Conservation (phyloP, 2,113 vertebrate species). For the Paradisaea rubra region DNA sequence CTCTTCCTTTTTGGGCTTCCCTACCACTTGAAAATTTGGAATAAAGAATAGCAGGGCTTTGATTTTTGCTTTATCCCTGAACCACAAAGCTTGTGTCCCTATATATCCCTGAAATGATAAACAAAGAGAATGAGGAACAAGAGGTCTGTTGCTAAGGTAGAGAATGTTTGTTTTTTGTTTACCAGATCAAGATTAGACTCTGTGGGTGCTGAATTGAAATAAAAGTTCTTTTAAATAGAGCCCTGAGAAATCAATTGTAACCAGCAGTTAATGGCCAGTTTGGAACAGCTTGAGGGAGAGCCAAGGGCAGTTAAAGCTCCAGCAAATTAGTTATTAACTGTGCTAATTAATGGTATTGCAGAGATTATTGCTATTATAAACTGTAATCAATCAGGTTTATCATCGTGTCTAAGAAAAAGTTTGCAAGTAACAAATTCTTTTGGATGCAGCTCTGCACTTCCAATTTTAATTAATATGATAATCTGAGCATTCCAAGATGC, state of each 20-base stretch:
- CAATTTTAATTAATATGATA: slow-evolving; percentile 45
- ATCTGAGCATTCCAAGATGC: neutral
- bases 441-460: neutral
- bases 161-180: slow-evolving; percentile 58
- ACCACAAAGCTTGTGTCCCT: neutral
- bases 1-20: neutral
- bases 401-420: slow-evolving; percentile 31
- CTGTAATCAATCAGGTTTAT: slow-evolving; percentile 65
- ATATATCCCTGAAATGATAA: neutral
- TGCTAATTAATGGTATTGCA: slow-evolving; percentile 72
- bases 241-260: slow-evolving; percentile 70
- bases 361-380: slow-evolving; percentile 70
- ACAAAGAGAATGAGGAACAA: neutral
- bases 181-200: slow-evolving; percentile 58
- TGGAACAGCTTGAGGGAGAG: slow-evolving; percentile 71
- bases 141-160: neutral
- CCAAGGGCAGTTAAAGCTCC: slow-evolving; percentile 68
- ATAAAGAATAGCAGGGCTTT: neutral
- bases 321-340: slow-evolving; percentile 74
- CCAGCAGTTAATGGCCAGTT: slow-evolving; percentile 69
- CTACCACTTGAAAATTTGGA: neutral
- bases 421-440: slow-evolving; percentile 40
- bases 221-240: slow-evolving; percentile 70
- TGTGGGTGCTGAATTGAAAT: slow-evolving; percentile 61
- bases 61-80: neutral